Conservation (phyloP, 2,888 invertebrate genomes). For the Mantis religiosa region DNA sequence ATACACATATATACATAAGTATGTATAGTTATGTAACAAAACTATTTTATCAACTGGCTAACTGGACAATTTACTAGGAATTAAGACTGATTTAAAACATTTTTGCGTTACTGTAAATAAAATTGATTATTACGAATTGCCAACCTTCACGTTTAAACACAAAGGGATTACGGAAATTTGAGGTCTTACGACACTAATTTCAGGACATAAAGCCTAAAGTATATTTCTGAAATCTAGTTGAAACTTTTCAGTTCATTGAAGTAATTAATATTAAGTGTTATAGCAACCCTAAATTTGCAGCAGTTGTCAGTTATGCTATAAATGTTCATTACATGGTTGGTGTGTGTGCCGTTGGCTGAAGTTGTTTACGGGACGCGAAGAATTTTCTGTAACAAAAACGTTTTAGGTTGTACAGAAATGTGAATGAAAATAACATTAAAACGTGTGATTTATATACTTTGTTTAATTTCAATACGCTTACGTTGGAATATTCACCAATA, state of each 20-base stretch:
- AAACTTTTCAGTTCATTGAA: not conserved
- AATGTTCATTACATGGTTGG: not conserved
- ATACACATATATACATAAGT: too few species aligned
- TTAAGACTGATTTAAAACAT: too few species aligned
- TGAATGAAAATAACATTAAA: not conserved
- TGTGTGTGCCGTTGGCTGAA: not conserved
- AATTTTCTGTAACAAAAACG: not conserved
- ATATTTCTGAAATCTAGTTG: not conserved
- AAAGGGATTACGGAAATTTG: not conserved
- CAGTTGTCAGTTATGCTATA: not conserved
- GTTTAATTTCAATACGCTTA: too few species aligned
- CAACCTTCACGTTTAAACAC: not conserved
- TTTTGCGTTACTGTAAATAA: too few species aligned
- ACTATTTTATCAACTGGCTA: too few species aligned
- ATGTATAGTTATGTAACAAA: too few species aligned
- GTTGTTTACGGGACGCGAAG: not conserved
- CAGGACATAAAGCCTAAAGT: not conserved
- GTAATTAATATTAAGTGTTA: not conserved
- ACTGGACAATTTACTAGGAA: too few species aligned
- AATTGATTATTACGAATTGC: not conserved
- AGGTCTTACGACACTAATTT: not conserved
- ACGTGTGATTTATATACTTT: too few species aligned
- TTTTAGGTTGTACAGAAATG: not conserved
- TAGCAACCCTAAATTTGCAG: not conserved
- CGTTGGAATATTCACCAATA: not conserved